Base-by-base conservation (phyloP, 2,797 vertebrate species). In the Pangasius sanitwongsei region DNA sequence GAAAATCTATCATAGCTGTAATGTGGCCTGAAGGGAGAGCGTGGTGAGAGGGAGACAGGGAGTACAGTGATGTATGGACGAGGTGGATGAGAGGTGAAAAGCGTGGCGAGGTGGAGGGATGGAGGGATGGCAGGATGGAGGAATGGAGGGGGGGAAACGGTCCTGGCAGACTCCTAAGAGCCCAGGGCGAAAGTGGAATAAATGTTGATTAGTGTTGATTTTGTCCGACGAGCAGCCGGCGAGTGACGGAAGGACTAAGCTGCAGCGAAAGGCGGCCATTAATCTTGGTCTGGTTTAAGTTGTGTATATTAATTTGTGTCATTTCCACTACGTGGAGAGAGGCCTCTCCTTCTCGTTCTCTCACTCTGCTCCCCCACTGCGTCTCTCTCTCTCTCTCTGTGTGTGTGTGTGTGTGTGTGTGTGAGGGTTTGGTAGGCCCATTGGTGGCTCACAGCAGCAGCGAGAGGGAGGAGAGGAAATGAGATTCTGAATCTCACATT, bases 281-380 rank as follows among this genome's bases (percentile, higher is more conserved):
- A 98, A 99, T 99, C 98, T 99, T 98, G 97, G 97, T 98, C 98
- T 99, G 97, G 96, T 99, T 99, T 99, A 99, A 99, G 97, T 97
- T 97, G 97, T 97, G 97, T 98, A 98, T 99, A 99, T 99, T 99
- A 98, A 99, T 99, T 98, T 99, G 97, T 99, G 98, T 98, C 98
- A 98, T 99, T 99, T 99, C 98, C 97, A 98, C 97, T 98, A 98
- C 96, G 97, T 97, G 96, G 95, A 97, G 97, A 97, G 96, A 96
- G 96, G 96, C 95, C 96, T 96, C 96, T 96, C 93, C 91, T 81
- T 53, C 86, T 69, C 86, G 61, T 83, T 61, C 67, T 72, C 75
- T 67, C 57, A n/a, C 37, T 41, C 85, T 67, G 83, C 70, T 50
- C 44, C 59, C 77, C 61, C 44, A 41, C 31, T 84, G 63, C 96